These are phyloP conservation scores for Hirtodrosophila duncani DNA, from an alignment of 2,888 invertebrate species.

Conservation along the genomic window DNA sequence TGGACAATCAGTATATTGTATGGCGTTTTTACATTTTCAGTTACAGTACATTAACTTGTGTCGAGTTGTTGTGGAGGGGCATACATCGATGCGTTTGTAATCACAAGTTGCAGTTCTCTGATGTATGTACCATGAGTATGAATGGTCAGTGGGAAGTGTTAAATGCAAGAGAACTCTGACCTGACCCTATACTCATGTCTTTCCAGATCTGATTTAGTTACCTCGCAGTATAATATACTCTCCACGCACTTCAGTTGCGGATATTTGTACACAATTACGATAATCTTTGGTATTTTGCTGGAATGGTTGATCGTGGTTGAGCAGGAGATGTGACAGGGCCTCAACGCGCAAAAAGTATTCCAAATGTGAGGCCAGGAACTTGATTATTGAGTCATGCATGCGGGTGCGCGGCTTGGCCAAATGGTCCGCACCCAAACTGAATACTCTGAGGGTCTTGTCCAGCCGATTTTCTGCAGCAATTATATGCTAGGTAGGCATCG, in stretches of 20 bases:
- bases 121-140: too few species aligned
- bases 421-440: slow-evolving; percentile 44
- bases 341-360: slow-evolving; percentile 95
- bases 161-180: too few species aligned
- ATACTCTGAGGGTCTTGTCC: slow-evolving; percentile 48
- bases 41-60: too few species aligned
- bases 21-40: too few species aligned
- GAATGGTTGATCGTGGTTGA: slow-evolving; percentile 86
- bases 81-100: slow-evolving; percentile 1
- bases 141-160: too few species aligned
- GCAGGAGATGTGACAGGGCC: slow-evolving; percentile 92
- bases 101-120: too few species aligned
- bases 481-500: slow-evolving; percentile 32
- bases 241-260: slow-evolving; percentile 80
- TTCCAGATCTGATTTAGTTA: slow-evolving; percentile 44
- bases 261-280: slow-evolving; percentile 81
- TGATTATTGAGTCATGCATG: slow-evolving; percentile 81
- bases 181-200: too few species aligned
- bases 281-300: slow-evolving; percentile 80
- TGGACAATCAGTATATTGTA: too few species aligned
- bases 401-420: too few species aligned
- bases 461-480: slow-evolving; percentile 55
- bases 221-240: slow-evolving; percentile 83
- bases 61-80: neutral
- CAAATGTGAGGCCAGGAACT: slow-evolving; percentile 89